A percentile compares a stretch with the other conserved stretches of the same genome.
Evolutionary conservation across 2,113 vertebrate genomes (phyloP).

Genomic region (Bettongia penicillata): DNA sequence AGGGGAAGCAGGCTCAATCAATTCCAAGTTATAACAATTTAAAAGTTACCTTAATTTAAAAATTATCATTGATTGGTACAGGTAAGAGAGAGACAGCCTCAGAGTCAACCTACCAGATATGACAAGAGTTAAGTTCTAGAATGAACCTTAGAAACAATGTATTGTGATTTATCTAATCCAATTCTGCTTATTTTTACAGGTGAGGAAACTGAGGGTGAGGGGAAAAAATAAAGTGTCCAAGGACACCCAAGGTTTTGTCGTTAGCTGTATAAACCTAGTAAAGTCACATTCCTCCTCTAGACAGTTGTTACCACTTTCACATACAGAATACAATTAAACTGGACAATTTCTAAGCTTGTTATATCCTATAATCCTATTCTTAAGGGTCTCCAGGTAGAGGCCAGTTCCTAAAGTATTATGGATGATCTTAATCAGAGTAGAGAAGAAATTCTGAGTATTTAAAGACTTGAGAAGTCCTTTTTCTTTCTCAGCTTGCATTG

Average conservation of each 20-base stretch:
- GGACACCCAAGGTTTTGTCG: background rate
- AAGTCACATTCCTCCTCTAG: background rate
- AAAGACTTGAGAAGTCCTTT: background rate
- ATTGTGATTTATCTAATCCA: background rate
- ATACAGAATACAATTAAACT: background rate
- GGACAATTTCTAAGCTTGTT: background rate
- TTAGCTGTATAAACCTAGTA: background rate
- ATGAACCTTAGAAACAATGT: background rate
- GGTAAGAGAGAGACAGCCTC: background rate
- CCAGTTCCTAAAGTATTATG: background rate
- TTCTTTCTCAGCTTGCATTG: background rate
- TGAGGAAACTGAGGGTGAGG: background rate
- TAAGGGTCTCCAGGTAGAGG: background rate
- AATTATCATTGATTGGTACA: background rate
- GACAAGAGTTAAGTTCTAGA: background rate
- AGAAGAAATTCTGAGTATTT: slow-evolving; percentile 26
- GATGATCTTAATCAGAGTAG: background rate
- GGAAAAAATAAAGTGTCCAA: background rate
- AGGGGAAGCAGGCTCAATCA: background rate
- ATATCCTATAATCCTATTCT: background rate
- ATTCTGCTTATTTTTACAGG: background rate
- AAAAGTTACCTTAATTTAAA: background rate
- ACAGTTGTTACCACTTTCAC: background rate
- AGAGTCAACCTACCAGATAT: background rate
- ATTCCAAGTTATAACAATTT: background rate